Evolutionary conservation across 1,140 invertebrate genomes (phyloP).

Genomic region (Ruditapes philippinarum): DNA sequence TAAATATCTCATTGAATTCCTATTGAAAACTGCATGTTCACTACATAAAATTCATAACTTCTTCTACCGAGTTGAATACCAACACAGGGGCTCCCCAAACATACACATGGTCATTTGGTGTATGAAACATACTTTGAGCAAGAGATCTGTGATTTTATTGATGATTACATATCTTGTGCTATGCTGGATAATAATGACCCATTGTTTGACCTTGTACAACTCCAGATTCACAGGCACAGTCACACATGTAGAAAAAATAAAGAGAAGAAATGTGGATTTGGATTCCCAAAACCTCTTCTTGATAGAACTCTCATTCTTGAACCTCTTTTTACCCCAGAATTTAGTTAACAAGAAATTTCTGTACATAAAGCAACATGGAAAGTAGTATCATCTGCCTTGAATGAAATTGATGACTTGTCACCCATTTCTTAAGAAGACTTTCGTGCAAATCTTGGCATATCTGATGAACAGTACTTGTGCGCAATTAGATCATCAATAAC

Average conservation of each 20-base stretch:
- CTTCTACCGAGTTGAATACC: constrained; percentile 85
- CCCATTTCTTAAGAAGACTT: constrained; percentile 45
- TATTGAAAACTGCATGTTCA: constrained; percentile 12
- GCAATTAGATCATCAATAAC: constrained; percentile 61
- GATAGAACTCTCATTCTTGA: constrained; percentile 54
- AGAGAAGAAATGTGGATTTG: constrained; percentile 66
- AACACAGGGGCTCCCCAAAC: constrained; percentile 86
- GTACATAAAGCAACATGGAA: constrained; percentile 10
- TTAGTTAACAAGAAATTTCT: constrained; percentile 3
- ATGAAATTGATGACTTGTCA: constrained; percentile 35
- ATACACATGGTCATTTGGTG: constrained; percentile 86
- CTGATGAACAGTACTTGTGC: constrained; percentile 49
- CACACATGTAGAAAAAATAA: constrained; percentile 63
- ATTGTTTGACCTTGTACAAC: constrained; percentile 44
- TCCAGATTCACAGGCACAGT: constrained; percentile 70
- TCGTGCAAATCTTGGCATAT: constrained; percentile 44
- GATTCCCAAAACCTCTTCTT: constrained; percentile 67
- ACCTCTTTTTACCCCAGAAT: constrained; percentile 48
- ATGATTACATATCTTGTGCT: constrained; percentile 60
- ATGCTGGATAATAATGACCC: constrained; percentile 1
- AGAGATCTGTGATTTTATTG: constrained; percentile 64
- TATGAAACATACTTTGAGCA: constrained; percentile 42
- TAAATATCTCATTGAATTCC: constrained; percentile 54
- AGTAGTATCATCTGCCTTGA: constrained; percentile 17
- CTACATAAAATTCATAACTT: constrained; percentile 68